Evolutionary conservation across 2,888 invertebrate genomes (phyloP).

Genomic region (Tenthredo distinguenda): DNA sequence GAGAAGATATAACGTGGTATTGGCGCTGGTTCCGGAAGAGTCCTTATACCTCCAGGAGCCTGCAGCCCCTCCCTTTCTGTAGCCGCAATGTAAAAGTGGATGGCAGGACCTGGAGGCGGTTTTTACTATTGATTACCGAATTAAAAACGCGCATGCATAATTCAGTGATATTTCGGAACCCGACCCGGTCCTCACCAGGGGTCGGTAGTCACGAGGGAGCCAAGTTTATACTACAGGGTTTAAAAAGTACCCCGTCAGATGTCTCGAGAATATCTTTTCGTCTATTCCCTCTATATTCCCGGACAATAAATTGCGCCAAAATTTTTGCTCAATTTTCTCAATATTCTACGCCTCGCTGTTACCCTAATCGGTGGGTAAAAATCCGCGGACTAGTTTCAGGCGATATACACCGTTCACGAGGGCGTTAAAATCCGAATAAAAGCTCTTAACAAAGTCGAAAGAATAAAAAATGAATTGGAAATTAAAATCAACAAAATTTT

Average conservation of each 20-base stretch:
- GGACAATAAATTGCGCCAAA: constrained; percentile 51
- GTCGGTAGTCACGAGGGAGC: constrained; percentile 42
- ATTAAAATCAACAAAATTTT: background rate
- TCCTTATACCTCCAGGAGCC: constrained; percentile 13
- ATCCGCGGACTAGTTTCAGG: background rate
- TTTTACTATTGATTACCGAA: constrained; percentile 77
- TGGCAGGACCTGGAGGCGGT: constrained; percentile 66
- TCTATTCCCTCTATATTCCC: constrained; percentile 7
- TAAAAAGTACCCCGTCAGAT: constrained; percentile 16
- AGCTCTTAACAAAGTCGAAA: constrained; percentile 20
- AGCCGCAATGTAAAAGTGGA: constrained; percentile 62
- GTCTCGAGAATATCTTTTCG: constrained; percentile 48
- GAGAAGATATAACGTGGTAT: constrained; percentile 10
- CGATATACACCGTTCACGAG: background rate
- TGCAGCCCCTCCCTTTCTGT: constrained; percentile 64
- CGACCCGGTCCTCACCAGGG: constrained; percentile 25
- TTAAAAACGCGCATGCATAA: constrained; percentile 77
- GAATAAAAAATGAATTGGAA: background rate
- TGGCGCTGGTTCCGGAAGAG: constrained; percentile 35
- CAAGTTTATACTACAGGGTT: background rate
- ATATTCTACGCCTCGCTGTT: background rate
- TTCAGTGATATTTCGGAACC: constrained; percentile 66
- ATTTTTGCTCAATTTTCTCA: background rate
- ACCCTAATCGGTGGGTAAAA: background rate
- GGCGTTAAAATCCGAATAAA: background rate